Percentiles rank a stretch among this genome's conserved stretches.
These are phyloP conservation scores for Aradus depressus DNA, from an alignment of 2,888 invertebrate species.

Conservation along the genomic window DNA sequence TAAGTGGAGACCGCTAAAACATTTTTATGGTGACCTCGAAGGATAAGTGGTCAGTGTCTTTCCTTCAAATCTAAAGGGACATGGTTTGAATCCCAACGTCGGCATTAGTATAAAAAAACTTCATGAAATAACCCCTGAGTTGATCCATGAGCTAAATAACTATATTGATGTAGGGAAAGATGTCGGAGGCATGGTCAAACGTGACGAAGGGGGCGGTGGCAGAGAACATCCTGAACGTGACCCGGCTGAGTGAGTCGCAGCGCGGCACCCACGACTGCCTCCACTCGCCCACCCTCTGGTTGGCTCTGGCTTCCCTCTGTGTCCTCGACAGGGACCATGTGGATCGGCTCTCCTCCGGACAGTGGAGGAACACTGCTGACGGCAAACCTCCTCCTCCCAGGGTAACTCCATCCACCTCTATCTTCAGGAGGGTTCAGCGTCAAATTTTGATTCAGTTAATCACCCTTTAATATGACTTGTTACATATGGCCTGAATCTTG, in stretches of 20 bases:
- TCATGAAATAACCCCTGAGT: too few species aligned
- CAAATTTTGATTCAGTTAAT: too few species aligned
- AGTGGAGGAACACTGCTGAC: slow-evolving; percentile 54
- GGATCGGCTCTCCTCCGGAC: slow-evolving; percentile 64
- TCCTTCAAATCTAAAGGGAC: too few species aligned
- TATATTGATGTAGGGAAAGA: slow-evolving; percentile 53
- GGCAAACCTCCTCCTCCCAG: slow-evolving; percentile 34
- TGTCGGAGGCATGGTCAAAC: slow-evolving; percentile 73
- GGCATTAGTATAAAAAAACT: too few species aligned
- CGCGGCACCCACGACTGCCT: slow-evolving; percentile 68
- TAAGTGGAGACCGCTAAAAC: too few species aligned
- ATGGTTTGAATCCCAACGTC: too few species aligned
- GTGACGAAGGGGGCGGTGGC: slow-evolving; percentile 82
- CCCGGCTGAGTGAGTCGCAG: slow-evolving; percentile 63
- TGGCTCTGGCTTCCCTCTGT: slow-evolving; percentile 84
- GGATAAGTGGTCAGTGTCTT: too few species aligned
- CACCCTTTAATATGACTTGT: too few species aligned
- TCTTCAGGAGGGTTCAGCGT: too few species aligned
- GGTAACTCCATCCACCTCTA: slow-evolving; percentile 27
- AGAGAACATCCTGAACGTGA: slow-evolving; percentile 71
- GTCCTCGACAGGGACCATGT: slow-evolving; percentile 86
- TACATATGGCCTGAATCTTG: too few species aligned
- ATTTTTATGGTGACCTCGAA: too few species aligned
- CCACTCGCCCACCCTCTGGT: slow-evolving; percentile 76
- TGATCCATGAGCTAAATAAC: too few species aligned